phyloP scores from a whole-genome alignment of 2,797 vertebrate species.

The Cetoscarus ocellatus region DNA sequence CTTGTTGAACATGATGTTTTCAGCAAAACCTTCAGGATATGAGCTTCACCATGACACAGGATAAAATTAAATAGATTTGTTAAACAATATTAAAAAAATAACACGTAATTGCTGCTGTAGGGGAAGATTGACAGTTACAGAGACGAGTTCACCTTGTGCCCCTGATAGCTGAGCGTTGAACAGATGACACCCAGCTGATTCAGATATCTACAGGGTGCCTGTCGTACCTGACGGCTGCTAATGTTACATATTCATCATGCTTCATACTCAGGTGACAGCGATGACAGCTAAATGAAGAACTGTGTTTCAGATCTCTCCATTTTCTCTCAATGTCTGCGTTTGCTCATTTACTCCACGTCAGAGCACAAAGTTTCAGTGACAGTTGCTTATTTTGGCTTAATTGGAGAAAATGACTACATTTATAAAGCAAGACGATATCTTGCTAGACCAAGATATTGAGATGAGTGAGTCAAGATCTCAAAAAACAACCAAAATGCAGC shows the following conservation, averaged over 20 bases:
- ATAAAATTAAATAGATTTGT: not conserved
- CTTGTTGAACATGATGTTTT: slow-evolving; percentile 13
- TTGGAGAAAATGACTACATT: no score
- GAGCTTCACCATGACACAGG: not conserved
- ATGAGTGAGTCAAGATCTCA: no score
- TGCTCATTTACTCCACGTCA: not conserved
- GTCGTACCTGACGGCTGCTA: slow-evolving; percentile 22
- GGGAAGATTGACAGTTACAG: not conserved
- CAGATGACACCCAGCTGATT: slow-evolving; percentile 8
- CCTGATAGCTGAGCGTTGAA: slow-evolving; percentile 21
- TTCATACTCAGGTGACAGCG: slow-evolving; percentile 16
- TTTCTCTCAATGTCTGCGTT: not conserved
- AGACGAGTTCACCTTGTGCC: not conserved
- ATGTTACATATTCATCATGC: slow-evolving; percentile 39
- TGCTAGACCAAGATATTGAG: no score
- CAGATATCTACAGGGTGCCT: slow-evolving; percentile 13
- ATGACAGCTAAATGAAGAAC: not conserved
- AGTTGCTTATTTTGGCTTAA: not conserved
- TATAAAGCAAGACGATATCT: no score
- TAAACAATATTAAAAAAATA: not conserved
- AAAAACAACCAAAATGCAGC: no score
- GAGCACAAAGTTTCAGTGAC: not conserved
- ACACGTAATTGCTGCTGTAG: not conserved
- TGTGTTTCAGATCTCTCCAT: slow-evolving; percentile 9
- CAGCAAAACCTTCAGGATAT: not conserved